These are phyloP conservation scores for Canis aureus DNA, from an alignment of 2,113 vertebrate species.

Conservation along the genomic window DNA sequence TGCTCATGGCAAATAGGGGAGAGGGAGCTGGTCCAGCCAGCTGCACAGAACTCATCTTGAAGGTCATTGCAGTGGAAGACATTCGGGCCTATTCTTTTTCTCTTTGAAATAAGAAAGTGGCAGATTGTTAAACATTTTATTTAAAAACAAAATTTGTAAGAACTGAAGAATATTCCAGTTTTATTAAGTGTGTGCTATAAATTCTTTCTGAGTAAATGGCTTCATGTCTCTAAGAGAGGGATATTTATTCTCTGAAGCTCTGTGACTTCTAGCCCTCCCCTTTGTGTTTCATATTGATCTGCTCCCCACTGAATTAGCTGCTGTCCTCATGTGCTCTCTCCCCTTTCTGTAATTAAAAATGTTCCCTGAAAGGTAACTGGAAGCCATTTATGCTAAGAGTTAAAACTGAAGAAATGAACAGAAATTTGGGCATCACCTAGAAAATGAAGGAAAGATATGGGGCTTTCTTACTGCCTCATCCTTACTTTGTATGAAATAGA, in stretches of 20 bases:
- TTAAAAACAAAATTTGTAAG: constrained; percentile 8
- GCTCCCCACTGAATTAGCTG: neutral
- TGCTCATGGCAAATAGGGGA: neutral
- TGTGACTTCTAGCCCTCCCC: neutral
- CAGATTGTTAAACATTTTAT: constrained; percentile 3
- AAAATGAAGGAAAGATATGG: neutral
- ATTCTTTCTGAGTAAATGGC: neutral
- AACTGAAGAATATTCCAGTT: neutral
- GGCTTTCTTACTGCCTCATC: neutral
- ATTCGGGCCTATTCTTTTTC: neutral
- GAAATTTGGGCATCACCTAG: neutral
- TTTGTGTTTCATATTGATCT: neutral
- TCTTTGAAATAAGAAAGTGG: constrained; percentile 8
- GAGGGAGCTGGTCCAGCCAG: neutral
- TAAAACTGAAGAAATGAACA: neutral
- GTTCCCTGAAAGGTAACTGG: neutral
- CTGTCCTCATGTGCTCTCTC: neutral
- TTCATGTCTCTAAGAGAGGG: neutral
- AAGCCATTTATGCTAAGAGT: neutral
- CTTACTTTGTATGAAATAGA: neutral
- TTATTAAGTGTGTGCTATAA: neutral
- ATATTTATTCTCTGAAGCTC: neutral
- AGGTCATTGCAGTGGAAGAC: neutral
- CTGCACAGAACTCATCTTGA: neutral
- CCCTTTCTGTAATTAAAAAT: neutral